phyloP scores from a whole-genome alignment of 2,888 invertebrate genomes.

The Germaria angustata region DNA sequence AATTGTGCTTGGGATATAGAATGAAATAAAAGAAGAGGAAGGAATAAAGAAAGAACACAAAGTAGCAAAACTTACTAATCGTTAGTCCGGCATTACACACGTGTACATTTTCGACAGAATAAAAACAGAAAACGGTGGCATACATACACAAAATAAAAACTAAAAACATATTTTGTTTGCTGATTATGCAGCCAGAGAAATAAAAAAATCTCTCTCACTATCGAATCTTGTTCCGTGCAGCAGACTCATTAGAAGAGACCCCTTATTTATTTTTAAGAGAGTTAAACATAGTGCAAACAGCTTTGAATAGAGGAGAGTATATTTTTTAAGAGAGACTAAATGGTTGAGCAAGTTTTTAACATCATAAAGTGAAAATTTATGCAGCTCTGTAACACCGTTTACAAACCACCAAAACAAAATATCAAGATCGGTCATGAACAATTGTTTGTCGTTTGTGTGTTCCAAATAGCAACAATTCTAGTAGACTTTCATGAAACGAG shows the following conservation, averaged over 20 bases:
- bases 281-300: no score
- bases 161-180: background rate
- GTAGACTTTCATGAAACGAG: no score
- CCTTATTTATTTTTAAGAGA: no score
- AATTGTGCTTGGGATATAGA: background rate
- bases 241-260: no score
- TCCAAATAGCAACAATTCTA: no score
- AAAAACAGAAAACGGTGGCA: background rate
- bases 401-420: background rate
- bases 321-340: background rate
- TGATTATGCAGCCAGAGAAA: no score
- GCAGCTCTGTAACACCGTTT: conserved; percentile 13
- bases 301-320: background rate
- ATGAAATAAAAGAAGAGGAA: background rate
- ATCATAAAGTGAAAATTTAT: conserved; percentile 7
- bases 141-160: conserved; percentile 13
- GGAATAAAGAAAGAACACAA: conserved; percentile 6
- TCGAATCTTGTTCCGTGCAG: no score
- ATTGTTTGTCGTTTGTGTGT: background rate
- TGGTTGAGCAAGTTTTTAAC: conserved; percentile 12
- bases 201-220: no score
- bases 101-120: conserved; percentile 24
- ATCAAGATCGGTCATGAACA: conserved; percentile 7
- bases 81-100: conserved; percentile 42
- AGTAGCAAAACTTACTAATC: conserved; percentile 48